Conservation (phyloP, 2,113 vertebrate species). For the Lophotis ruficrista region DNA sequence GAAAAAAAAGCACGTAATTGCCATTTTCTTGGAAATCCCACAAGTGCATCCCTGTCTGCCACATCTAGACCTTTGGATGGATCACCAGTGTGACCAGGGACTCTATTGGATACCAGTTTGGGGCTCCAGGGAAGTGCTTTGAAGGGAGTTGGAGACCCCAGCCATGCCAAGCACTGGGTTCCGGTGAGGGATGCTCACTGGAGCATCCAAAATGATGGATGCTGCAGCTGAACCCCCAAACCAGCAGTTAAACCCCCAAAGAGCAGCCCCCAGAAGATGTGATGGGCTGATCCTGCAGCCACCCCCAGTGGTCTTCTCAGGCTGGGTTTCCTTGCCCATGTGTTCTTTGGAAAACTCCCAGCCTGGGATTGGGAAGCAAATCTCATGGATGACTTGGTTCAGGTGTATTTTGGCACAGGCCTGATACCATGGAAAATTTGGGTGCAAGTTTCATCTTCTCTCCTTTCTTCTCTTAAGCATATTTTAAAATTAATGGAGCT, state of each 20-base stretch:
- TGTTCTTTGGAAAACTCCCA: not conserved
- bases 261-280: not conserved
- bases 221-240: not conserved
- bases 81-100: not conserved
- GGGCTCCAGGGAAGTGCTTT: not conserved
- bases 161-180: not conserved
- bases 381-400: not conserved
- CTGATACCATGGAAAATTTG: not conserved
- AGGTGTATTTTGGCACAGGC: not conserved
- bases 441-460: not conserved
- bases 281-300: not conserved
- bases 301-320: not conserved
- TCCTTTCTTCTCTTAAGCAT: not conserved
- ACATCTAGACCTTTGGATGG: fast-evolving
- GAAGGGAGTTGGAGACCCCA: not conserved
- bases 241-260: not conserved
- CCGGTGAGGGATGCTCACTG: not conserved
- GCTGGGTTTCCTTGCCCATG: not conserved
- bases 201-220: not conserved
- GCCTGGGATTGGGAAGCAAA: not conserved
- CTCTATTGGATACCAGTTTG: not conserved
- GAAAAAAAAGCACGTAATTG: not conserved
- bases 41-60: not conserved
- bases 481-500: not conserved
- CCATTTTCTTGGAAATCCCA: not conserved